phyloP scores from a whole-genome alignment of 2,888 invertebrate species.

The Rapana venosa region DNA sequence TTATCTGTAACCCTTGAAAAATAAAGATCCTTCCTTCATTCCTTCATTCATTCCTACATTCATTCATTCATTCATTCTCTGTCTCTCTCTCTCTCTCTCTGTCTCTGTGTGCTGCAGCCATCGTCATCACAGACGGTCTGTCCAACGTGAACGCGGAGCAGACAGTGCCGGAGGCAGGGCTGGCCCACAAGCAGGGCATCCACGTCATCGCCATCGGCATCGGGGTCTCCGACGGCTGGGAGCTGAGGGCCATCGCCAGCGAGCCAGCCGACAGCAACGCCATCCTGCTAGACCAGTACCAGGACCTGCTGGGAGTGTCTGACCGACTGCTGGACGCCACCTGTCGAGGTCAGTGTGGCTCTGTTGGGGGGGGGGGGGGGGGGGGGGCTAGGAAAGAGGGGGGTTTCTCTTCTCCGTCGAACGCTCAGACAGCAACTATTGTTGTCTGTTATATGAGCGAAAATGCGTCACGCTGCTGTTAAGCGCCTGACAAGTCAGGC shows the following conservation, averaged over 20 bases:
- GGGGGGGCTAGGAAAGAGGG: too few species aligned
- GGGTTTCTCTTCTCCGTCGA: too few species aligned
- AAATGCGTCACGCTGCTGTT: too few species aligned
- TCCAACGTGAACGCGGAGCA: conserved; percentile 70
- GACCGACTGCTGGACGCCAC: conserved; percentile 59
- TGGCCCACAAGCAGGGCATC: conserved; percentile 64
- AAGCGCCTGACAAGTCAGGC: too few species aligned
- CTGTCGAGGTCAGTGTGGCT: conserved; percentile 59
- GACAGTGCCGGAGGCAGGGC: conserved; percentile 68
- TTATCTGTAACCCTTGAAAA: too few species aligned
- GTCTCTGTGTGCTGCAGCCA: conserved; percentile 53
- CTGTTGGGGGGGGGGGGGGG: too few species aligned
- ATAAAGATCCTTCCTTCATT: too few species aligned
- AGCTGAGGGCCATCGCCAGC: conserved; percentile 65
- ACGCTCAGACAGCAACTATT: too few species aligned
- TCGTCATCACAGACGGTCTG: conserved; percentile 74
- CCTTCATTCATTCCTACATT: too few species aligned
- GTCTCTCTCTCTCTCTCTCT: too few species aligned
- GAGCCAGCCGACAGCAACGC: conserved; percentile 62
- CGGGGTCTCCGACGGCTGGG: conserved; percentile 61
- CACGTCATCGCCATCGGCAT: conserved; percentile 73
- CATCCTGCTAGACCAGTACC: conserved; percentile 63
- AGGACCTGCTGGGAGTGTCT: conserved; percentile 61
- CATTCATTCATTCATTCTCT: too few species aligned
- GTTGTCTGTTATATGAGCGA: too few species aligned